These are phyloP conservation scores for Amblyornis subalaris DNA, from an alignment of 2,113 vertebrate species.

Conservation along the genomic window DNA sequence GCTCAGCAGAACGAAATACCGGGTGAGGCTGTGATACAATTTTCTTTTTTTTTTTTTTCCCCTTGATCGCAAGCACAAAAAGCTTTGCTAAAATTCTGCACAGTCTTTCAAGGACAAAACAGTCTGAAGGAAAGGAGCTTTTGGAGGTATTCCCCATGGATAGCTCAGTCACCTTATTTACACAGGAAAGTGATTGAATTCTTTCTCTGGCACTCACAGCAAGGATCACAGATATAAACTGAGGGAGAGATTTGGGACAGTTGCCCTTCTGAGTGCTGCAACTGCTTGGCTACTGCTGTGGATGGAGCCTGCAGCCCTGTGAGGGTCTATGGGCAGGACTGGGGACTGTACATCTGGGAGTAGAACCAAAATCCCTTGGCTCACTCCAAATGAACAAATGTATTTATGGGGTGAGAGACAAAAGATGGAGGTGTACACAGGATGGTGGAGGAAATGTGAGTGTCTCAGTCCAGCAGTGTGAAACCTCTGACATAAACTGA, in stretches of 20 bases:
- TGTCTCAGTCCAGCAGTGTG: rapidly evolving
- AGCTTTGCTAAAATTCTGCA: not conserved
- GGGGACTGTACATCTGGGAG: rapidly evolving
- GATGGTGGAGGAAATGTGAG: not conserved
- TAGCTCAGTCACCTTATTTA: not conserved
- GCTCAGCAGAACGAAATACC: not conserved
- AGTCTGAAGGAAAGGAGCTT: not conserved
- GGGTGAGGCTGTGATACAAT: not conserved
- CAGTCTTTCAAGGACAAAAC: not conserved
- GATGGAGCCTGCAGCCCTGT: not conserved
- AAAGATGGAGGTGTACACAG: not conserved
- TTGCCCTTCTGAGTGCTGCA: not conserved
- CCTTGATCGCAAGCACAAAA: not conserved
- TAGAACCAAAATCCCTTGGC: rapidly evolving
- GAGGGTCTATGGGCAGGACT: not conserved
- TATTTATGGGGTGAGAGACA: rapidly evolving
- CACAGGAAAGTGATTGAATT: not conserved
- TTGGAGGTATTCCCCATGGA: not conserved
- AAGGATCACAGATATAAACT: not conserved
- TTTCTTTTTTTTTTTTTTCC: not conserved
- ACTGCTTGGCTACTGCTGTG: not conserved
- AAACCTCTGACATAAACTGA: not conserved
- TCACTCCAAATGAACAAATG: rapidly evolving
- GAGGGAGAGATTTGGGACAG: not conserved
- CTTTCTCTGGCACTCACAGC: not conserved